phyloP scores from a whole-genome alignment of 2,888 invertebrate species.

The Apantesis nais region DNA sequence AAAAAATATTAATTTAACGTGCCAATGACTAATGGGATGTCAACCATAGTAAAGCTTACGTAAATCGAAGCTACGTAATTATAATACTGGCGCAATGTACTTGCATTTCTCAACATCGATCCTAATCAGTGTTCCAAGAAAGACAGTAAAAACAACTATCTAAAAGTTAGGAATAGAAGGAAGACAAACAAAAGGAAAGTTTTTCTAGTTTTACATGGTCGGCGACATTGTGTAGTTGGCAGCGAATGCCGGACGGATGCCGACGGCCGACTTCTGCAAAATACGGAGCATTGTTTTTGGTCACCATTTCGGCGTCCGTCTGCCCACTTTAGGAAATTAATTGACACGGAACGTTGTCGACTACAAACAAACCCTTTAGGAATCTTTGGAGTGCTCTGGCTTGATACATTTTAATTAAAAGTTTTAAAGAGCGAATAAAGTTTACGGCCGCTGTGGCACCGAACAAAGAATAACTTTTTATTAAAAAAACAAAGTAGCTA shows the following conservation, averaged over 20 bases:
- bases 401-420: conserved; percentile 82
- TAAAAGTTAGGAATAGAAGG: conserved; percentile 71
- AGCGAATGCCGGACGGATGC: conserved; percentile 65
- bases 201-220: conserved; percentile 73
- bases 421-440: conserved; percentile 69
- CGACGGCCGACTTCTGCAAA: conserved; percentile 59
- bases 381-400: conserved; percentile 67
- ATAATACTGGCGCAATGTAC: conserved; percentile 25
- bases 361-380: conserved; percentile 70
- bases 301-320: conserved; percentile 66
- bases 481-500: conserved; percentile 47
- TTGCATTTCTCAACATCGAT: conserved; percentile 43
- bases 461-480: conserved; percentile 65
- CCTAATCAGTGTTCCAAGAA: conserved; percentile 54
- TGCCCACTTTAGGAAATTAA: conserved; percentile 80
- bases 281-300: conserved; percentile 73
- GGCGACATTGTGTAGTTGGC: conserved; percentile 72
- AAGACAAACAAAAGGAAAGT: conserved; percentile 69
- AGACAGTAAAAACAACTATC: conserved; percentile 63
- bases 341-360: conserved; percentile 73
- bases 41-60: too few relatives aligned
- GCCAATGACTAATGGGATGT: too few relatives aligned
- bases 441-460: conserved; percentile 62
- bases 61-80: too few relatives aligned
- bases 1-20: too few relatives aligned